These are phyloP conservation scores for Chaetodon trifascialis DNA, from an alignment of 2,113 vertebrate genomes.

Conservation along the genomic window DNA sequence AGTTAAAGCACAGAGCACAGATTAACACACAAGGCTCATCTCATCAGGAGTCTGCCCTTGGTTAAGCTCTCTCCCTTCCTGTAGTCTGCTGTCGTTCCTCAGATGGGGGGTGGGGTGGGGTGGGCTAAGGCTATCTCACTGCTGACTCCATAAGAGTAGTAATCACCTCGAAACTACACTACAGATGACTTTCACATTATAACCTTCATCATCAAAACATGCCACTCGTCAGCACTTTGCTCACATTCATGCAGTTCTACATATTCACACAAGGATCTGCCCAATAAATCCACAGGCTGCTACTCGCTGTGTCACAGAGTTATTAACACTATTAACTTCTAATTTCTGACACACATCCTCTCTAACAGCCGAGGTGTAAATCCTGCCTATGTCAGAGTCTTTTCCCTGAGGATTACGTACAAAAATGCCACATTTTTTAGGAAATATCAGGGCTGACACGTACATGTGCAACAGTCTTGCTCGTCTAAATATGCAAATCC, in stretches of 20 bases:
- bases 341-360: not conserved
- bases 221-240: not conserved
- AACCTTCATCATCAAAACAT: not conserved
- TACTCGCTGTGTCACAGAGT: not conserved
- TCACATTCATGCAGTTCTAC: not conserved
- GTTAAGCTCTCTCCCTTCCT: conserved; percentile 52
- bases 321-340: not conserved
- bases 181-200: not conserved
- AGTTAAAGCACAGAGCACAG: conserved; percentile 59
- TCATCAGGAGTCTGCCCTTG: conserved; percentile 51
- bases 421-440: not conserved
- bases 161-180: not conserved
- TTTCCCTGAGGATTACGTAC: conserved; percentile 18
- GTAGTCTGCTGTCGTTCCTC: conserved; percentile 33
- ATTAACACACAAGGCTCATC: conserved; percentile 73
- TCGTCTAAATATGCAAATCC: conserved; percentile 57
- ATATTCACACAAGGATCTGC: not conserved
- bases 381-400: conserved; percentile 20
- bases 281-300: not conserved
- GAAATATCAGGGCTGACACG: not conserved
- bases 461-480: not conserved
- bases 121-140: too few relatives aligned
- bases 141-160: conserved; percentile 5
- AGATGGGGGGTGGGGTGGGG: too few relatives aligned
- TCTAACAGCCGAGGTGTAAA: conserved; percentile 23